phyloP scores from a whole-genome alignment of 2,113 vertebrate genomes.

The Anseranas semipalmata region DNA sequence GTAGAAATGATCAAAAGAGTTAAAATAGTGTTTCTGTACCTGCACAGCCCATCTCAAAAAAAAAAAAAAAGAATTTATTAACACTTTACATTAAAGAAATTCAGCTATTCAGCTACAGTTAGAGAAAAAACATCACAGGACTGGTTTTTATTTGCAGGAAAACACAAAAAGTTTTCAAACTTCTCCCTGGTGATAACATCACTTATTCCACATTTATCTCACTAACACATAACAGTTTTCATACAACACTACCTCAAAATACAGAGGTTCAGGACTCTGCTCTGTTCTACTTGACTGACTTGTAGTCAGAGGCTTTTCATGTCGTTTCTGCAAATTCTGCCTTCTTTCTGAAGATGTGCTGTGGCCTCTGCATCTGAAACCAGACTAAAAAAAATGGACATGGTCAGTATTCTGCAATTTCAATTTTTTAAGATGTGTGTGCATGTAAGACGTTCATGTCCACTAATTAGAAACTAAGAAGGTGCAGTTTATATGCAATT shows the following conservation, averaged over 20 bases:
- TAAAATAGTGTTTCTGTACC: background rate
- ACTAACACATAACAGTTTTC: background rate
- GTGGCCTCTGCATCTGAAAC: slow-evolving; percentile 78
- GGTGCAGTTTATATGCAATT: background rate
- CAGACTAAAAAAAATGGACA: slow-evolving; percentile 44
- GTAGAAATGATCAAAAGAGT: background rate
- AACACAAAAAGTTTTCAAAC: background rate
- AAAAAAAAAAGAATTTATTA: background rate
- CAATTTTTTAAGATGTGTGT: background rate
- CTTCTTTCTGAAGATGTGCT: slow-evolving; percentile 82
- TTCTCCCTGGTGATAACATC: background rate
- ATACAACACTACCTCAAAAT: slow-evolving; percentile 86
- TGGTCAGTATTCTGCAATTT: background rate
- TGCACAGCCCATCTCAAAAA: background rate
- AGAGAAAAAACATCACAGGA: background rate
- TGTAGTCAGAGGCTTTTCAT: slow-evolving; percentile 69
- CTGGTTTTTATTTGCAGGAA: background rate
- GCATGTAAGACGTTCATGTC: background rate
- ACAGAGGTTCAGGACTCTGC: slow-evolving; percentile 86
- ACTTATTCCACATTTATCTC: background rate
- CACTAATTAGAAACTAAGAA: background rate
- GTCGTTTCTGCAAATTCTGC: slow-evolving; percentile 78
- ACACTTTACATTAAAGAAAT: background rate
- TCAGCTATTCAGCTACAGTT: no score
- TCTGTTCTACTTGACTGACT: slow-evolving; percentile 73